phyloP scores from a whole-genome alignment of 1,140 invertebrate species.

The Dendroctonus valens region DNA sequence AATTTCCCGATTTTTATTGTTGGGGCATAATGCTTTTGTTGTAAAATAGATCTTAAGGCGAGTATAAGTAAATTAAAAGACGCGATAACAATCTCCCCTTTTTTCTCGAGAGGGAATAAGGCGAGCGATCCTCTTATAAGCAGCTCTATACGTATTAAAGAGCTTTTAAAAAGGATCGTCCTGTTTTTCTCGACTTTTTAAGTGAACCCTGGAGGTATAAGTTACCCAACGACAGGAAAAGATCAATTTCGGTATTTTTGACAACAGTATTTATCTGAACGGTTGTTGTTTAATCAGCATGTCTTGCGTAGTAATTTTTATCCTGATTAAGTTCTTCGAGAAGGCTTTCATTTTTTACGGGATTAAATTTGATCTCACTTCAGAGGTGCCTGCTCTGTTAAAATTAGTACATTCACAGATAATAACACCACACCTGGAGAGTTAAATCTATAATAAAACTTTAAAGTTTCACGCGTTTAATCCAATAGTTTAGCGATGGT shows the following conservation, averaged over 20 bases:
- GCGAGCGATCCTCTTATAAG: slow-evolving; percentile 43
- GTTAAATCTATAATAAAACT: no score
- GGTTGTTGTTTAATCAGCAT: slow-evolving; percentile 48
- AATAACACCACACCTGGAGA: no score
- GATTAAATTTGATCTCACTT: neutral
- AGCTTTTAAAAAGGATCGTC: slow-evolving; percentile 43
- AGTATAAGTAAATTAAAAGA: slow-evolving; percentile 68
- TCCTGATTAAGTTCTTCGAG: slow-evolving; percentile 40
- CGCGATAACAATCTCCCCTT: slow-evolving; percentile 66
- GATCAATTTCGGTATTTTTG: slow-evolving; percentile 33
- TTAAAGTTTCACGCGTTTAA: no score
- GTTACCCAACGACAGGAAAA: slow-evolving; percentile 41
- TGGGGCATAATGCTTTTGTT: slow-evolving; percentile 44
- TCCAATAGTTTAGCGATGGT: no score
- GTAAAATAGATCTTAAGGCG: slow-evolving; percentile 64
- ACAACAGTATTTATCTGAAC: slow-evolving; percentile 40
- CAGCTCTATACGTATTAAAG: slow-evolving; percentile 45
- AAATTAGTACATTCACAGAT: no score
- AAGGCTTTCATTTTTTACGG: no score
- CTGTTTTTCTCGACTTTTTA: slow-evolving; percentile 46
- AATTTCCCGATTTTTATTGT: slow-evolving; percentile 44
- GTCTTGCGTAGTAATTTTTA: slow-evolving; percentile 46
- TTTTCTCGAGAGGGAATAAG: slow-evolving; percentile 42
- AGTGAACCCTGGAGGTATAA: slow-evolving; percentile 45
- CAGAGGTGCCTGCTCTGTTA: neutral